Evolutionary conservation across 2,797 vertebrate species (phyloP).

Genomic region (Sebastes trivittatus): DNA sequence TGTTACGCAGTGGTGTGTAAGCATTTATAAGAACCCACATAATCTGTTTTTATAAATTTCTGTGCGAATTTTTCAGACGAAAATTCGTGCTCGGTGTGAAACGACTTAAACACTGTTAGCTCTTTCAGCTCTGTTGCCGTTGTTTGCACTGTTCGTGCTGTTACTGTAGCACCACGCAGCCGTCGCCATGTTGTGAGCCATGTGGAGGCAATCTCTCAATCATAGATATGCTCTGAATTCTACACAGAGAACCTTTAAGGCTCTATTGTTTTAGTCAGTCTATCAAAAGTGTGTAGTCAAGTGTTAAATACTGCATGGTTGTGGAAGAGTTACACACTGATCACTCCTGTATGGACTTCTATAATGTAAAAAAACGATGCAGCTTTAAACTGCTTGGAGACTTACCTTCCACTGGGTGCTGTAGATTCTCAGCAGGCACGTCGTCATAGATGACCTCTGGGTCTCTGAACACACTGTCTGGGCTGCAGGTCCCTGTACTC

Average conservation of each 20-base stretch:
- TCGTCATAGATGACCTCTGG: constrained; percentile 46
- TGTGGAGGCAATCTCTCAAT: background rate
- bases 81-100: too few species aligned
- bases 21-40: too few species aligned
- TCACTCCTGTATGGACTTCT: background rate
- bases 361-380: background rate
- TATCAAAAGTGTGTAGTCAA: background rate
- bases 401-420: constrained; percentile 17
- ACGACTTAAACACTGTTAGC: background rate
- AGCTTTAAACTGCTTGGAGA: too few species aligned
- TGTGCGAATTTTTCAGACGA: too few species aligned
- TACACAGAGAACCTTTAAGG: background rate
- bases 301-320: background rate
- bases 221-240: background rate
- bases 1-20: too few species aligned
- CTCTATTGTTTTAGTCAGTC: background rate
- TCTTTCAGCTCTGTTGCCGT: background rate
- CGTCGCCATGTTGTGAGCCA: background rate
- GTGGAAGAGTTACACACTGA: background rate
- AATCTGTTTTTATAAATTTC: too few species aligned
- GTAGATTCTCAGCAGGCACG: constrained; percentile 29
- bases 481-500: background rate
- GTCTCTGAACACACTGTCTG: background rate
- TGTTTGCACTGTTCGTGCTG: background rate
- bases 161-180: background rate